Conservation (phyloP, 2,888 invertebrate species). For the Amphipoea lucens region DNA sequence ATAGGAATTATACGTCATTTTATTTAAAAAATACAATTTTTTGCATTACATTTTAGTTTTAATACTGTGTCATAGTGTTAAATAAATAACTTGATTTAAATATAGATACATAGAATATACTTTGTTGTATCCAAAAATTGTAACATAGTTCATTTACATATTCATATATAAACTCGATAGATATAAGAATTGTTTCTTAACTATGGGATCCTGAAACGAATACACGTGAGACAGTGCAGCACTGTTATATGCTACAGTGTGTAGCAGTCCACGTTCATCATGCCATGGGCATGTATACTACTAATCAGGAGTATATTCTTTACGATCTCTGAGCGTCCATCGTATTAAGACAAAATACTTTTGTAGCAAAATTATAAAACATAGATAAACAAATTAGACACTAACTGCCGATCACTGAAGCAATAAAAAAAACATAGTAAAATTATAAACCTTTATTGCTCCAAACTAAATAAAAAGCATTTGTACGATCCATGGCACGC, state of each 20-base stretch:
- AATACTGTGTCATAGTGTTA: neutral
- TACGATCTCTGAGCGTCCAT: conserved; percentile 21
- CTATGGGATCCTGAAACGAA: conserved; percentile 38
- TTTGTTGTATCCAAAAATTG: neutral
- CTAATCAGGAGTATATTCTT: neutral
- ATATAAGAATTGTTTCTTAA: neutral
- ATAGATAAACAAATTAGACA: neutral
- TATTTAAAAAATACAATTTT: rapidly evolving
- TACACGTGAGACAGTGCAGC: neutral
- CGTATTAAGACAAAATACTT: neutral
- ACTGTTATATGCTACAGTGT: neutral
- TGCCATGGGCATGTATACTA: neutral
- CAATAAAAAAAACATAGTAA: conserved; percentile 11
- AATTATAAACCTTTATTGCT: conserved; percentile 4
- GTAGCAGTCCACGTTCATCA: neutral
- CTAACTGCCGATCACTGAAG: conserved; percentile 15
- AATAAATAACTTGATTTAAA: neutral
- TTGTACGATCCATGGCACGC: conserved; percentile 19
- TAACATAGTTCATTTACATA: neutral
- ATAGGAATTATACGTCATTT: neutral
- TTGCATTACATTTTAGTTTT: neutral
- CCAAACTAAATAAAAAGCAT: conserved; percentile 27
- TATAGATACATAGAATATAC: neutral
- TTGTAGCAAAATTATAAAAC: conserved; percentile 13
- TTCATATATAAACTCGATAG: neutral